These are phyloP conservation scores for Yoshiicerus persimilis DNA, from an alignment of 1,140 invertebrate genomes.

Conservation along the genomic window DNA sequence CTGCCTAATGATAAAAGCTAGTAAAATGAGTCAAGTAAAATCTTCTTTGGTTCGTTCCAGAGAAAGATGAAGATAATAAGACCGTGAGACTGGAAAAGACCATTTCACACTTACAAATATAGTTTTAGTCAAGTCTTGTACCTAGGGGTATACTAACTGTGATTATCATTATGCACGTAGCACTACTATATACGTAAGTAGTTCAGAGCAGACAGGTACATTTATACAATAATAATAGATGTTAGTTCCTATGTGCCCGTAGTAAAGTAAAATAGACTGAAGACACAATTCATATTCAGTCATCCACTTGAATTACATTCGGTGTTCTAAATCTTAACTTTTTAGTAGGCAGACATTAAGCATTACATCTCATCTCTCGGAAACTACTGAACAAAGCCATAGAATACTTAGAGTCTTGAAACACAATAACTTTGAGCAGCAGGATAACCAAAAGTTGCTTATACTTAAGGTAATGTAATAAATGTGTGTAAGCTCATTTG, in stretches of 20 bases:
- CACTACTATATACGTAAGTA: neutral
- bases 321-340: neutral
- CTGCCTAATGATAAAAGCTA: neutral
- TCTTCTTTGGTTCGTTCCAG: conserved; percentile 23
- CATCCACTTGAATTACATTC: neutral
- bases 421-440: conserved; percentile 10
- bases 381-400: neutral
- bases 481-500: conserved; percentile 19
- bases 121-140: neutral
- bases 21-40: neutral
- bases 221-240: neutral
- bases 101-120: neutral
- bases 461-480: conserved; percentile 5
- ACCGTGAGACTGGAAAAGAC: conserved; percentile 12
- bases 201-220: neutral
- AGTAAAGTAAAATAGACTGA: neutral
- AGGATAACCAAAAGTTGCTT: neutral
- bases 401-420: neutral
- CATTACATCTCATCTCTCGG: neutral
- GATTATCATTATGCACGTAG: neutral
- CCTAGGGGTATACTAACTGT: neutral
- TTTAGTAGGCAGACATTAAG: neutral
- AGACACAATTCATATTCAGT: conserved; percentile 2
- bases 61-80: conserved; percentile 26
- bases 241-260: neutral